Evolutionary conservation across 2,888 invertebrate species (phyloP), one percentile per base, ranked within the genome.

Genomic region (Caenorhabditis wallacei): DNA sequence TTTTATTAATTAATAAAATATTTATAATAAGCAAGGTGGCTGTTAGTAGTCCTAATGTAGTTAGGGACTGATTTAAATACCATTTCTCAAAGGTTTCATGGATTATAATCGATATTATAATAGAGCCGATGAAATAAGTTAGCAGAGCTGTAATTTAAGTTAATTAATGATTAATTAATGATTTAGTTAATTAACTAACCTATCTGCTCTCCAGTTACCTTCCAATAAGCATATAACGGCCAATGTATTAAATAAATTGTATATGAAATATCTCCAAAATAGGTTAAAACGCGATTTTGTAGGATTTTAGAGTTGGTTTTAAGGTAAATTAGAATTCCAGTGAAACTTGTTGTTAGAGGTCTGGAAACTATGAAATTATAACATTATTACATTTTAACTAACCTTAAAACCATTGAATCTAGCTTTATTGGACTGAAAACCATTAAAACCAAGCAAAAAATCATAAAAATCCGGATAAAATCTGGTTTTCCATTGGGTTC

Each of bases 231-330:
- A 71, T 37, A 71, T 35, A 78, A 46, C 20, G 78, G 78, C 78
- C 78, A 78, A 46, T 78, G 78, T 1, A 78, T 30, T 26, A 78
- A n/a, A 37, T 78, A 78, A 4, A 78, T 30, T 1, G 22, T 3
- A 59, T 78, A 78, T 1, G 78, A 78, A 63, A 63, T 43, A 56
- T 78, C 56, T 2, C 78, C 78, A 37, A 70, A 20, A 37, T 78
- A 78, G 1, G 22, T 18, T 2, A 78, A 18, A n/a, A 51, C 0
- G 35, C 16, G 13, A 37, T 7, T 46, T 8, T 46, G n/a, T n/a
- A 71, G 16, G 11, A 71, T 30, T 13, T 22, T 4, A 26, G 18
- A 0, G 13, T 30, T 43, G 16, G n/a, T 26, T 1, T 56, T 43
- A 1, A 48, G 18, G 1, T 18, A 2, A 0, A 70, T 70, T 0